Base-by-base conservation (phyloP, 2,888 invertebrate species). In the Sinotaia quadrata region DNA sequence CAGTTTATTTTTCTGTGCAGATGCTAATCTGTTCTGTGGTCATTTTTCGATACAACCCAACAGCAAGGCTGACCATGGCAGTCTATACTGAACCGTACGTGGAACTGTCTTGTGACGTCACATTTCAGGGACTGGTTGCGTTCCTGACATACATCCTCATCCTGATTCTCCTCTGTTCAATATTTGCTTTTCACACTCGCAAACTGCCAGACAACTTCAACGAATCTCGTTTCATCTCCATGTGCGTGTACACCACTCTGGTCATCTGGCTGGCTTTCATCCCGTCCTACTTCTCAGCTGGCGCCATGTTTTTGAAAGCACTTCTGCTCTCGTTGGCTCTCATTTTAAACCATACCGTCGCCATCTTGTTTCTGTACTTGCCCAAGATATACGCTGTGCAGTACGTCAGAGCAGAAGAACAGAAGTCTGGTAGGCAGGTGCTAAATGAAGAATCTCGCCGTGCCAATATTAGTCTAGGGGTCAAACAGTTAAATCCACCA, bases 161-260 rank as follows among this genome's bases (percentile, higher is more conserved):
- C 4, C 77, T 84, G 52, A 76, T 85, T 10, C 34, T 79, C 27
- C 68, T 79, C 47, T 80, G 81, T 56, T 75, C 83, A 2, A 71
- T 79, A 44, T 80, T 81, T 58, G 84, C 84, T 41, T 84, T 84
- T 72, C 82, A 82, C 65, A 81, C 83, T 29, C 69, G 85, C 31
- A 81, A 81, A 65, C 74, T 83, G 10, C 85, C 85, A 15, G 82
- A 84, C 69, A 84, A 83, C 61, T 85, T 81, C 75, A 85, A 84
- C 73, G 85, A 85, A 75, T 81, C 83, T 0, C 76, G 80, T 4
- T 83, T 81, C 72, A 83, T 81, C 54, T 73, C 78, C 15, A 76
- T 83, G 74, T 82, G 81, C 56, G 83, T 83, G 29, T 82, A 78
- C 77, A 83, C 83, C 12, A 82, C 82, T 0, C 67, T 83, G 31